phyloP scores from a whole-genome alignment of 2,797 vertebrate genomes.

The Nannoperca obscura region DNA sequence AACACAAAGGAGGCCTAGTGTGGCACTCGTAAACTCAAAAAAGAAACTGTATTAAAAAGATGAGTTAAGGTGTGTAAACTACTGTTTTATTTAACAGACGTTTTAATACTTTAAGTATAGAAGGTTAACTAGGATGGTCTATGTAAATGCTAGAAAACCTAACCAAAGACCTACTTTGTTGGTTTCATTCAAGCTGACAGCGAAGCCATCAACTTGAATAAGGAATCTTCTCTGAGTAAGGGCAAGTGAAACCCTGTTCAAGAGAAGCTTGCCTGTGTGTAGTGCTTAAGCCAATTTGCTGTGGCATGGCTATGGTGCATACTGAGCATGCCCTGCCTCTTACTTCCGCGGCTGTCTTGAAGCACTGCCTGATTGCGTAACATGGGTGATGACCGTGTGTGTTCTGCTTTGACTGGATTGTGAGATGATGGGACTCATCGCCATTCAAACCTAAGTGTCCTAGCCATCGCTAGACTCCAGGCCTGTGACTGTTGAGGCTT shows the following conservation, averaged over 20 bases:
- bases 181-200: constrained; percentile 73
- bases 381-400: constrained; percentile 76
- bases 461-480: constrained; percentile 51
- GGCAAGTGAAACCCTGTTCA: constrained; percentile 76
- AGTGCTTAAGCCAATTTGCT: constrained; percentile 84
- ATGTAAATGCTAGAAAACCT: constrained; percentile 34
- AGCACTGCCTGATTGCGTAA: constrained; percentile 84
- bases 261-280: constrained; percentile 75
- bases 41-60: neutral
- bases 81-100: fast-evolving
- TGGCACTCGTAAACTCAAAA: neutral
- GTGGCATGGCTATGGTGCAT: constrained; percentile 75
- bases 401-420: constrained; percentile 73
- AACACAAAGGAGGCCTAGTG: constrained; percentile 32
- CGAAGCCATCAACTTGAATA: constrained; percentile 68
- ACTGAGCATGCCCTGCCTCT: constrained; percentile 82
- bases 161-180: constrained; percentile 51
- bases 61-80: neutral
- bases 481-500: constrained; percentile 61
- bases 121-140: neutral
- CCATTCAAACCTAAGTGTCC: constrained; percentile 69
- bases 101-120: neutral
- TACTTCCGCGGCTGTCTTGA: constrained; percentile 74
- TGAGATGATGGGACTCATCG: constrained; percentile 71
- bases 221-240: constrained; percentile 72